Conservation (phyloP, 2,888 invertebrate genomes). For the Calameuta idolon region DNA sequence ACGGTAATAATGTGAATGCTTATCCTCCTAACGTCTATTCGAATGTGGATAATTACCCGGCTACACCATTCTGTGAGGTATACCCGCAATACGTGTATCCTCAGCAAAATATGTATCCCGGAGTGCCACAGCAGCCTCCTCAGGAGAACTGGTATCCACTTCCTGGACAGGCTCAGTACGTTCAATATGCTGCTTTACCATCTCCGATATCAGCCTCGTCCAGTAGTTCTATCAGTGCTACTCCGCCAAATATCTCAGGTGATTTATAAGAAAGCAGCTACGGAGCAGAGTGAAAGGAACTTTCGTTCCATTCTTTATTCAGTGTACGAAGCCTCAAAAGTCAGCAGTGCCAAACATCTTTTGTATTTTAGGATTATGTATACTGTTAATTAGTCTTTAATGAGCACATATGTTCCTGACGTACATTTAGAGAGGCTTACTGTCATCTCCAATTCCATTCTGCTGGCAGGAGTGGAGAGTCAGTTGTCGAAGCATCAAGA, state of each 20-base stretch:
- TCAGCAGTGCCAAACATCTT: not conserved
- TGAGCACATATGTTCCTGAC: not conserved
- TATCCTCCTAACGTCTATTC: conserved; percentile 37
- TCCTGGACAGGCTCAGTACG: conserved; percentile 44
- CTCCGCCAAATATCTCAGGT: not conserved
- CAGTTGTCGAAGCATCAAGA: not conserved
- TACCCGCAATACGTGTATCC: conserved; percentile 48
- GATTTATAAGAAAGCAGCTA: not conserved
- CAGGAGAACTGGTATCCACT: conserved; percentile 54
- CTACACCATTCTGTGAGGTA: conserved; percentile 38
- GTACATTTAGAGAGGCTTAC: not conserved
- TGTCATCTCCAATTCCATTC: not conserved
- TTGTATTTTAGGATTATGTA: not conserved
- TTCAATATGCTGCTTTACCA: conserved; percentile 30
- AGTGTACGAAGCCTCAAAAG: not conserved
- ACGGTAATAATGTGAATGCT: conserved; percentile 32
- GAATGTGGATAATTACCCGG: conserved; percentile 34
- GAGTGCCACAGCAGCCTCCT: conserved; percentile 33
- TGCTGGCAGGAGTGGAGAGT: not conserved
- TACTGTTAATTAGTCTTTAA: not conserved
- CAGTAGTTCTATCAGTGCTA: not conserved
- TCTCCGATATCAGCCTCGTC: conserved; percentile 27
- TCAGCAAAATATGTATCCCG: conserved; percentile 38
- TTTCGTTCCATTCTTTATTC: not conserved
- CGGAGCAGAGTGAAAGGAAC: not conserved